Evolutionary conservation across 2,113 vertebrate species (phyloP), one percentile per base, ranked within the genome.

Genomic region (Cryptotis parvus): DNA sequence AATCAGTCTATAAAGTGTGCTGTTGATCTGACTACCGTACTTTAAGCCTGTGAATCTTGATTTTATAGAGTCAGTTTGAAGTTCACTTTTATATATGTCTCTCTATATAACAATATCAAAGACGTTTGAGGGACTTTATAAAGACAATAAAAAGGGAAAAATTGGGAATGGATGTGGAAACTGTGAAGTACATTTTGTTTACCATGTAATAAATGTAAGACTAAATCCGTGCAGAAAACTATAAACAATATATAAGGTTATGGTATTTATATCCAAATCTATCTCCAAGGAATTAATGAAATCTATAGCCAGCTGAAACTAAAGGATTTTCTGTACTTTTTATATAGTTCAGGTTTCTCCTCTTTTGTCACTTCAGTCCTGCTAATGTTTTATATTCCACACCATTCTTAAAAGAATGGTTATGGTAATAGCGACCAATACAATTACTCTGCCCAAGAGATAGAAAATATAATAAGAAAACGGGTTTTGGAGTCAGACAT

Each of bases 71-170:
- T 77, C 49, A 33, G 35, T 70, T 55, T 31, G 37, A 58, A 84
- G 15, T 79, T 18, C 27, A 29, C 16, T 75, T 82, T 92, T 86
- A 58, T 55, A 31, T 31, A 29, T 65, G 63, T 65, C 22, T 29
- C 37, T 92, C 41, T 95, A 45, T 94, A 41, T 63, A 89, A 82
- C 27, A 90, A 68, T 84, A n/a, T 74, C 72, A 79, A 77, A 83
- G 82, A 79, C 88, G 14, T 93, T 79, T 31, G 14, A 52, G 58
- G 15, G 14, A 43, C 41, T 92, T 92, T 79, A 83, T 39, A 86
- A 75, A 86, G 55, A 76, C 79, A 88, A 35, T 89, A 87, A 89
- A 94, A 68, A n/a, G n/a, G 22, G 29, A 75, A 94, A 61, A 81
- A 27, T 9, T 76, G 45, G 66, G 43, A 81, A 77, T 81, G 10